A percentile compares a stretch with the other conserved stretches of the same genome.
These are phyloP conservation scores for Portunus trituberculatus DNA, from an alignment of 1,140 invertebrate species.

Conservation along the genomic window DNA sequence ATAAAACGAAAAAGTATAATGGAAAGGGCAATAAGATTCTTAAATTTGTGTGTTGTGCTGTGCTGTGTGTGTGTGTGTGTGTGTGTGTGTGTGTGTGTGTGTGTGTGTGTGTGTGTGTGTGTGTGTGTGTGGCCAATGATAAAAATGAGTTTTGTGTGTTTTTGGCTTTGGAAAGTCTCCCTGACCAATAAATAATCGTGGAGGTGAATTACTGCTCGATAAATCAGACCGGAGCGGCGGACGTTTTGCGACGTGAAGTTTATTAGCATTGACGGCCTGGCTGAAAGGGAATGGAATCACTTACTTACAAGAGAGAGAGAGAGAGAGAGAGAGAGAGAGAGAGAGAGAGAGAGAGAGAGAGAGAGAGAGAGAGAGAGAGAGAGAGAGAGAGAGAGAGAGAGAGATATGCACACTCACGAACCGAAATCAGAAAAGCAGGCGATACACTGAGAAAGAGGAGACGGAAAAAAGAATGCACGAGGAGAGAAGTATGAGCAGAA, in stretches of 20 bases:
- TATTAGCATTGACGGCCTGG: not conserved
- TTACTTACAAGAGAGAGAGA: not conserved
- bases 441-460: no score
- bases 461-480: not conserved
- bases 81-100: conserved; percentile 20
- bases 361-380: no score
- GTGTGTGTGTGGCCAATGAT: not conserved
- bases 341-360: not conserved
- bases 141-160: conserved; percentile 3
- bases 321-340: not conserved
- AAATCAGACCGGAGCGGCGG: not conserved
- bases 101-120: not conserved
- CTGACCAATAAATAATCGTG: not conserved
- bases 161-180: not conserved
- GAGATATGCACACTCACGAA: no score
- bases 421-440: no score
- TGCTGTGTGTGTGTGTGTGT: not conserved
- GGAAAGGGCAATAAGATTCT: not conserved
- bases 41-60: no score
- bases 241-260: not conserved
- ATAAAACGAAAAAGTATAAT: not conserved
- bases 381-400: no score
- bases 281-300: conserved; percentile 10
- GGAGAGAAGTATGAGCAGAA: not conserved
- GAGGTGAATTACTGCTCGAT: conserved; percentile 12